Conservation (phyloP, 92 coral and sea anemone genomes). For the Palythoa caribaeorum region DNA sequence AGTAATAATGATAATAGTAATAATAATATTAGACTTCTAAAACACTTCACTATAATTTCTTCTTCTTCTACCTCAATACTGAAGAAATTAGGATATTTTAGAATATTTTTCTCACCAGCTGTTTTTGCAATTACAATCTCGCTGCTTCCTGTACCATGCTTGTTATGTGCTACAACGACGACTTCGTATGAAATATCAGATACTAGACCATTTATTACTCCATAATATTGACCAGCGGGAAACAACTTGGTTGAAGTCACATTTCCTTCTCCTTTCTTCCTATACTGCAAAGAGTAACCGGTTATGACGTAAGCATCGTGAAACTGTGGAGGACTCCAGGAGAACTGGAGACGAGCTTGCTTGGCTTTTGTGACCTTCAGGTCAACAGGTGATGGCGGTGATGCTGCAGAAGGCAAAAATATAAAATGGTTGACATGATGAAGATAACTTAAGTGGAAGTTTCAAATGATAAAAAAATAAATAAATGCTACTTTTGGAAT, state of each 20-base stretch:
- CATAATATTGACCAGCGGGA: background rate
- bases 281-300: conserved; percentile 49
- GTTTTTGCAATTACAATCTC: conserved; percentile 14
- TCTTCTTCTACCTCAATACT: no score
- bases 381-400: conserved; percentile 21
- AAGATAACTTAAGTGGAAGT: no score
- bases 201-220: conserved; percentile 27
- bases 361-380: background rate
- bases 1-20: no score
- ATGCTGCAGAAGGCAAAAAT: background rate
- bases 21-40: no score
- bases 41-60: no score
- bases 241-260: no score
- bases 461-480: no score
- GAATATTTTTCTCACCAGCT: conserved; percentile 21
- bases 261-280: conserved; percentile 2
- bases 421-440: no score
- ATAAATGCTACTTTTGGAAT: no score
- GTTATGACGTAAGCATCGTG: conserved; percentile 40
- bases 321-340: conserved; percentile 42
- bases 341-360: background rate
- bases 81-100: no score
- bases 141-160: conserved; percentile 41
- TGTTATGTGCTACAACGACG: conserved; percentile 34
- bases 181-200: conserved; percentile 47